Conservation (phyloP, 1,140 invertebrate genomes). For the Bombus impatiens region DNA sequence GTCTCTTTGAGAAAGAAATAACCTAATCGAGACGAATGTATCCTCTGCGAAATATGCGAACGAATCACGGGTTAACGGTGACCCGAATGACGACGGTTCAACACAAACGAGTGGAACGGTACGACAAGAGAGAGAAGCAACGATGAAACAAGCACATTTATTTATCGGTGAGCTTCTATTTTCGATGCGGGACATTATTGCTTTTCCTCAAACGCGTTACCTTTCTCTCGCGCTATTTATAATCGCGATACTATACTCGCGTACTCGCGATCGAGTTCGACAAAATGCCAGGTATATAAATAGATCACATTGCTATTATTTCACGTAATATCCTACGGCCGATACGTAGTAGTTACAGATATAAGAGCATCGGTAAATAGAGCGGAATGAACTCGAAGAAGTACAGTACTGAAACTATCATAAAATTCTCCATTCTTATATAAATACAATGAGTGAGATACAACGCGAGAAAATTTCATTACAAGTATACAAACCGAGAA, state of each 20-base stretch:
- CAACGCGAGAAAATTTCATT: background rate
- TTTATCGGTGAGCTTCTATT: background rate
- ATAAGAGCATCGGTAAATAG: background rate
- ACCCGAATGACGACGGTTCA: background rate
- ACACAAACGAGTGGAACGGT: background rate
- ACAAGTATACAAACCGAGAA: background rate
- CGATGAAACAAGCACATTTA: background rate
- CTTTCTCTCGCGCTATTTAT: constrained; percentile 35
- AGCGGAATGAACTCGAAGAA: background rate
- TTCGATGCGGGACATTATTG: background rate
- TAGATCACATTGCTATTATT: constrained; percentile 15
- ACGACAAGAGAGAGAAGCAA: background rate
- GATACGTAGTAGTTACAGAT: too few species aligned
- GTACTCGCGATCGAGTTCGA: constrained; percentile 10
- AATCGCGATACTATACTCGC: constrained; percentile 8
- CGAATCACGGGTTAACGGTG: background rate
- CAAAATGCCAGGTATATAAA: constrained; percentile 33
- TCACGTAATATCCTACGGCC: too few species aligned
- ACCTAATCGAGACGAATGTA: background rate
- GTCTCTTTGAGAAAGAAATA: background rate
- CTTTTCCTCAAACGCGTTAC: constrained; percentile 26
- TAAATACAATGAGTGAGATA: background rate
- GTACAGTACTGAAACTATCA: background rate
- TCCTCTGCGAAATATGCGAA: background rate
- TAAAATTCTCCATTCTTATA: background rate